Evolutionary conservation across 2,113 vertebrate genomes (phyloP).

Genomic region (Corythornis vintsioides): DNA sequence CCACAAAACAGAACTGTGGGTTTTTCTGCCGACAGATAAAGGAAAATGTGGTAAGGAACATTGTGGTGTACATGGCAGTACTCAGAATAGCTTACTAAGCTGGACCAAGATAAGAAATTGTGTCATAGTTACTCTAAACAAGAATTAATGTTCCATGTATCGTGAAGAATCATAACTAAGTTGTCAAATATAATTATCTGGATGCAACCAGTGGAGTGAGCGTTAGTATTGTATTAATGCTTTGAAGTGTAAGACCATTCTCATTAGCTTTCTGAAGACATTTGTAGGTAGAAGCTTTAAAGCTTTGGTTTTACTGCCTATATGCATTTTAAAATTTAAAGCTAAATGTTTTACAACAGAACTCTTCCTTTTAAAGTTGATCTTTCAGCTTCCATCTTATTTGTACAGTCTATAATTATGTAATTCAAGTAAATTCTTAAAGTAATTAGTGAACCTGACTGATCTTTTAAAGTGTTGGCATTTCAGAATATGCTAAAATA

Average conservation of each 20-base stretch:
- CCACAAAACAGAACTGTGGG: not conserved
- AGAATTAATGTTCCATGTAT: not conserved
- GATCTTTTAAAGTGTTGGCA: constrained; percentile 21
- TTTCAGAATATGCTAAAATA: constrained; percentile 18
- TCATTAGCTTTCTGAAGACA: not conserved
- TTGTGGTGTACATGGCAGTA: not conserved
- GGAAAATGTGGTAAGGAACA: not conserved
- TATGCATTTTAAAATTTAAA: not conserved
- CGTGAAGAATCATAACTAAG: not conserved
- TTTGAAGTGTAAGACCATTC: not conserved
- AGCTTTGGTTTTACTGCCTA: not conserved
- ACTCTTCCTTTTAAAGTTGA: not conserved
- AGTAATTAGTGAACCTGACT: constrained; percentile 19
- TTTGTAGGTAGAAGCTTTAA: not conserved
- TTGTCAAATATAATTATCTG: not conserved
- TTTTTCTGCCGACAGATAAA: not conserved
- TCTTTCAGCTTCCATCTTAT: not conserved
- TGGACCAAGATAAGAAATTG: not conserved
- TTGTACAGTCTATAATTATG: not conserved
- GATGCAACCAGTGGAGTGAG: not conserved
- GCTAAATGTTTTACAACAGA: not conserved
- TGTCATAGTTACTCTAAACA: not conserved
- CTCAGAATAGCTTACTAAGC: not conserved
- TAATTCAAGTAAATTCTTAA: not conserved
- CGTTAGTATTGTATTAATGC: not conserved